Evolutionary conservation across 2,113 vertebrate genomes (phyloP).

Genomic region (Petrocephalus zakoni): DNA sequence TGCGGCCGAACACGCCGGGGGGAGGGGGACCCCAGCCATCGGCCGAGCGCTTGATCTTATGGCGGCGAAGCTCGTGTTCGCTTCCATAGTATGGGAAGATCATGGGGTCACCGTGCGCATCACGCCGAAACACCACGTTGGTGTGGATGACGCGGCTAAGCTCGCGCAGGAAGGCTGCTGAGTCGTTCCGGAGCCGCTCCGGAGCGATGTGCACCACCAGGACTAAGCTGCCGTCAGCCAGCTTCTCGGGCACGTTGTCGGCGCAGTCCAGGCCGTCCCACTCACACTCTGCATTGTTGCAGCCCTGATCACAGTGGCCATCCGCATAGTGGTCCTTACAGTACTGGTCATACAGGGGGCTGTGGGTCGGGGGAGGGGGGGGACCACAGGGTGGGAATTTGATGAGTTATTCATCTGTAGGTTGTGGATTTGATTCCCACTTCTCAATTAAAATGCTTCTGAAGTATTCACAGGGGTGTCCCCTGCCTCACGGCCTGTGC

Average conservation of each 20-base stretch:
- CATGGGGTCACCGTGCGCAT: constrained; percentile 72
- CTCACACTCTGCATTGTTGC: constrained; percentile 88
- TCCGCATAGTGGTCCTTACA: constrained; percentile 94
- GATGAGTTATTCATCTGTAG: not conserved
- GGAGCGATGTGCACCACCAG: constrained; percentile 82
- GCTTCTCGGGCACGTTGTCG: constrained; percentile 76
- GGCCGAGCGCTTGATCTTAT: constrained; percentile 73
- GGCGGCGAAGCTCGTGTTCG: constrained; percentile 83
- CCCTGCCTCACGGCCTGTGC: not conserved
- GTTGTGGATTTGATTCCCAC: not conserved
- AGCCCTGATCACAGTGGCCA: constrained; percentile 91
- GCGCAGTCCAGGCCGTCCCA: constrained; percentile 96
- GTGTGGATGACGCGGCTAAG: constrained; percentile 88
- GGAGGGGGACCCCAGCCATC: constrained; percentile 58
- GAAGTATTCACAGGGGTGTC: not conserved
- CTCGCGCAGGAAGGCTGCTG: constrained; percentile 81
- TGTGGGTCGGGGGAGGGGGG: constrained; percentile 35
- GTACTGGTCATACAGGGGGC: constrained; percentile 93
- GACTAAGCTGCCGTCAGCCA: constrained; percentile 79
- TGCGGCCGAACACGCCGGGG: constrained; percentile 49
- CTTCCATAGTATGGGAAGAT: constrained; percentile 87
- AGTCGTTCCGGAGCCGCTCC: constrained; percentile 84
- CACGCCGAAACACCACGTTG: constrained; percentile 81
- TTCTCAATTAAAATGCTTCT: too few relatives aligned
- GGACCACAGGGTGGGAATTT: not conserved